A percentile compares a stretch with the other conserved stretches of the same genome.
Evolutionary conservation across 2,113 vertebrate species (phyloP).

Genomic region (Larimichthys crocea): DNA sequence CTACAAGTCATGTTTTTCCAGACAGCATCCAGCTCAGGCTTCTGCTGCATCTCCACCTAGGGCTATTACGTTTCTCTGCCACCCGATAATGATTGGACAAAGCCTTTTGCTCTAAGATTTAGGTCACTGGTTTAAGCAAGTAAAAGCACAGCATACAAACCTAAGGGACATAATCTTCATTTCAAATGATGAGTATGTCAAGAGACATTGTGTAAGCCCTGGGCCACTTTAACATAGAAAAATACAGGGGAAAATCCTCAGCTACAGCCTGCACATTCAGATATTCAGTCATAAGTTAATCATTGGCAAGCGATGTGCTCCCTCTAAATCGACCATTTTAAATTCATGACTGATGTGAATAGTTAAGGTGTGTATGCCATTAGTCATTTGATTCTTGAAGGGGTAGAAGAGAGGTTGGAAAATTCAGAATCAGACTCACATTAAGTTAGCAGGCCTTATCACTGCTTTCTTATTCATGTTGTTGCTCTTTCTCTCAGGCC

Average conservation of each 20-base stretch:
- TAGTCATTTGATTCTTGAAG: slow-evolving; percentile 18
- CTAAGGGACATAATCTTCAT: slow-evolving; percentile 5
- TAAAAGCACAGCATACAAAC: background rate
- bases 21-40: slow-evolving; percentile 2
- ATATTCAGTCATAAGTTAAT: slow-evolving; percentile 35
- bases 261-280: background rate
- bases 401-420: background rate
- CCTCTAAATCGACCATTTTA: slow-evolving; percentile 27
- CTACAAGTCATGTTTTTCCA: background rate
- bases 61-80: slow-evolving; percentile 16
- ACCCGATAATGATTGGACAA: slow-evolving; percentile 18
- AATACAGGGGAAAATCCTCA: slow-evolving; percentile 11
- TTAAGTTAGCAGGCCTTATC: slow-evolving; percentile 15
- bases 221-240: slow-evolving; percentile 1
- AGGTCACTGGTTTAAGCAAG: slow-evolving; percentile 22
- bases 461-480: background rate
- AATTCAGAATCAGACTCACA: slow-evolving; percentile 8
- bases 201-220: slow-evolving; percentile 20
- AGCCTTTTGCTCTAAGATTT: background rate
- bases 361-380: slow-evolving; percentile 19
- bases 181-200: slow-evolving; percentile 26
- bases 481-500: background rate
- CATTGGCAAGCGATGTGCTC: slow-evolving; percentile 12
- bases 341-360: slow-evolving; percentile 38
- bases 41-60: background rate